Evolutionary conservation across 2,888 invertebrate species (phyloP), one percentile per base, ranked within the genome.

Genomic region (Chelonus formosanus): DNA sequence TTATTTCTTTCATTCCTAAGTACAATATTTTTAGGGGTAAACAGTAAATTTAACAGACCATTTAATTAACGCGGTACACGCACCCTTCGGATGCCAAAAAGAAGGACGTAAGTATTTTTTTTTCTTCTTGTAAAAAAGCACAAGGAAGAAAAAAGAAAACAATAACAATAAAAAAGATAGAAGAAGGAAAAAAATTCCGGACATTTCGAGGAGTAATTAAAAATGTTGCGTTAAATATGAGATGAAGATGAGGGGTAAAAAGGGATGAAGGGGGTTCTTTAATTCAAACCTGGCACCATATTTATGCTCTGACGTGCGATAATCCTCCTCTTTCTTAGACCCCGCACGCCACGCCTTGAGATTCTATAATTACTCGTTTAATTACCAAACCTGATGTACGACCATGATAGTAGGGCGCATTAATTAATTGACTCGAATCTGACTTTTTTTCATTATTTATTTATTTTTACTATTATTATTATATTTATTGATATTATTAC

Each of bases 331-430:
- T 55, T 60, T 64, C 36, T 70, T 71, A 56, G 69, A 75, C 74
- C 71, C 71, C 63, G 67, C 73, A 63, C 67, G 76, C 77, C 81
- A 80, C 80, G 83, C 80, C 82, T 80, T 70, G 71, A 75, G 76
- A 80, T 81, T 82, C 79, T 80, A 80, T 80, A 80, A 82, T 82
- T 81, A 79, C 78, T 76, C 74, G 78, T 79, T 83, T 82, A 81
- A 81, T 82, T 81, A 80, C 80, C 80, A 72, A 78, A 76, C 75
- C 75, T 80, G 78, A 82, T 80, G 74, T 79, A 79, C 74, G 76
- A 68, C 74, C 73, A 64, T 70, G 75, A 76, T 74, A 20, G 20
- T 20, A 73, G 74, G 72, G 71, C 68, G 74, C 74, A 75, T 76
- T 78, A 78, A 78, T 78, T 76, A 76, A 78, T 79, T 76, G 76